Evolutionary conservation across 1,140 invertebrate genomes (phyloP).

Genomic region (Drosophila fuyamai): DNA sequence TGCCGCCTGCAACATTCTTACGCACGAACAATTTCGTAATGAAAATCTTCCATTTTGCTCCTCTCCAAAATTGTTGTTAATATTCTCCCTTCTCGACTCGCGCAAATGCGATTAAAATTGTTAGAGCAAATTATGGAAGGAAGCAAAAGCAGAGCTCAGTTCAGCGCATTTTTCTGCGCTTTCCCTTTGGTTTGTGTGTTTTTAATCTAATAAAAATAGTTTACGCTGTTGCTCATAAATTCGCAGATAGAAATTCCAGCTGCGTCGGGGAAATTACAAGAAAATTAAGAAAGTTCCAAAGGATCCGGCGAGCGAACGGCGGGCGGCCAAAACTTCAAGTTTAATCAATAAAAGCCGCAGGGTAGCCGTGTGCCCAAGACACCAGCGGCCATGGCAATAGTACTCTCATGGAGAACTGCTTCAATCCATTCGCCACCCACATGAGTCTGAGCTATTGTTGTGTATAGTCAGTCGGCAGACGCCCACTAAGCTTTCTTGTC

Average conservation of each 20-base stretch:
- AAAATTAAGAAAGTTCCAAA: constrained; percentile 78
- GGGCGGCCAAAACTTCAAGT: constrained; percentile 75
- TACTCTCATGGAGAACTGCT: neutral
- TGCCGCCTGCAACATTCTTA: constrained; percentile 76
- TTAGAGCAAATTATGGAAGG: constrained; percentile 75
- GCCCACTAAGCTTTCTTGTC: constrained; percentile 55
- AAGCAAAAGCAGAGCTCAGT: constrained; percentile 13
- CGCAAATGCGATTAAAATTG: constrained; percentile 82
- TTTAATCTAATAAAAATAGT: constrained; percentile 83
- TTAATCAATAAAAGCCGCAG: constrained; percentile 80
- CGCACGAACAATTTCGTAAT: constrained; percentile 80
- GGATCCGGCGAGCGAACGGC: constrained; percentile 40
- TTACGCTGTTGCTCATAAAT: constrained; percentile 76
- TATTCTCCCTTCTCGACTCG: constrained; percentile 58
- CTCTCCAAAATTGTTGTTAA: constrained; percentile 69
- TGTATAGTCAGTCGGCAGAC: constrained; percentile 34
- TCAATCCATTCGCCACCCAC: constrained; percentile 3
- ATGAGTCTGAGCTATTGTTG: constrained; percentile 56
- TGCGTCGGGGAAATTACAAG: constrained; percentile 78
- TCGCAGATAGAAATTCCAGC: constrained; percentile 81
- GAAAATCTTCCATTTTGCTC: constrained; percentile 54
- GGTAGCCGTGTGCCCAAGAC: constrained; percentile 25
- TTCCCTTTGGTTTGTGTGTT: constrained; percentile 55
- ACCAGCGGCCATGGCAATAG: neutral
- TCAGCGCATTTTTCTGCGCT: constrained; percentile 41